Conservation (phyloP, 1,140 invertebrate genomes). For the Drosophila auraria region DNA sequence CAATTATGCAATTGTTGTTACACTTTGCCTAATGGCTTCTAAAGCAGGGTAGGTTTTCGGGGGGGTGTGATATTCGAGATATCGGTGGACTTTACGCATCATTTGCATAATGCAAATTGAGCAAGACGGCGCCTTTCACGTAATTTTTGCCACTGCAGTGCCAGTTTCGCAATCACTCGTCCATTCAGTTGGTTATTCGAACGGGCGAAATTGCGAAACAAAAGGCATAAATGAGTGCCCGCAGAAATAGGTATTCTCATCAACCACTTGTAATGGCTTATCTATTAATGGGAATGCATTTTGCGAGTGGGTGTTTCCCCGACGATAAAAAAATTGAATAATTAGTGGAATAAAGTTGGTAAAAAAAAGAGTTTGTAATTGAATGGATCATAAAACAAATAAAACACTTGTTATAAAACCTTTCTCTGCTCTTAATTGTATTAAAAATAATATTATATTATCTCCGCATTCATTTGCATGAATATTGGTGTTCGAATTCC, state of each 20-base stretch:
- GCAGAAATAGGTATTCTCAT: neutral
- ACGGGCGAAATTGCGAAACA: neutral
- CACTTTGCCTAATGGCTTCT: neutral
- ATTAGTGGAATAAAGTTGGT: no score
- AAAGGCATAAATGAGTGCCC: slow-evolving; percentile 24
- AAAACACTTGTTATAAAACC: no score
- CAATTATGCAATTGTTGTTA: slow-evolving; percentile 13
- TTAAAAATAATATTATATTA: neutral
- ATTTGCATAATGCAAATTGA: slow-evolving; percentile 59
- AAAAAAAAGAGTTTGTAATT: no score
- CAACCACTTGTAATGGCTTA: slow-evolving; percentile 1
- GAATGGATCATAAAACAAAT: no score
- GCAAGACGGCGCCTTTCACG: slow-evolving; percentile 24
- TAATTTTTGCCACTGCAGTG: slow-evolving; percentile 16
- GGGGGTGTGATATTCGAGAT: neutral
- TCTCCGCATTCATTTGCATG: slow-evolving; percentile 15
- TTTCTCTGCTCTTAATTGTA: neutral
- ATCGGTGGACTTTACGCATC: slow-evolving; percentile 26
- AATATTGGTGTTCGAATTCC: slow-evolving; percentile 3
- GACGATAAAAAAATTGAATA: neutral
- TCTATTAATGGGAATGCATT: slow-evolving; percentile 2
- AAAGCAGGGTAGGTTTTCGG: neutral
- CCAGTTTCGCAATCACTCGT: slow-evolving; percentile 20
- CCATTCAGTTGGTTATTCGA: slow-evolving; percentile 6
- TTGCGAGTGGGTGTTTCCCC: neutral